phyloP scores from a whole-genome alignment of 2,888 invertebrate species.

The Atrina japonica region DNA sequence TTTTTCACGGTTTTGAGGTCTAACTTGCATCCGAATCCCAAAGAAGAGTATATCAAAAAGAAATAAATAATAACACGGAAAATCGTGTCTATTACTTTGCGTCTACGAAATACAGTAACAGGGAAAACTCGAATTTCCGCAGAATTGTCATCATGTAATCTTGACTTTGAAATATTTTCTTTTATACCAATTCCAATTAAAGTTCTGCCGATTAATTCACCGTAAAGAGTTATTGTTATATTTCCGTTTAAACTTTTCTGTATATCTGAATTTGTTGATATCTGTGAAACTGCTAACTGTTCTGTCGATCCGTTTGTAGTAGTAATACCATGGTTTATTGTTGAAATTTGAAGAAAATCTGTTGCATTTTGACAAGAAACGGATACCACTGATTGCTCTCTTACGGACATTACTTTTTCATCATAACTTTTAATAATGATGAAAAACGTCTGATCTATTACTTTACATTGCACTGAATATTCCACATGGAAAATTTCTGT shows the following conservation, averaged over 20 bases:
- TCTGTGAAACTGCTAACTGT: too few species aligned
- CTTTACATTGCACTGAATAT: too few species aligned
- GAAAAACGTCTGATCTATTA: too few species aligned
- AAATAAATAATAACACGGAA: slow-evolving; percentile 77
- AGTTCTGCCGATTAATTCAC: slow-evolving; percentile 19
- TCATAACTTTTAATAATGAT: too few species aligned
- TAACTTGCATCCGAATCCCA: slow-evolving; percentile 81
- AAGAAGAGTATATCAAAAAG: slow-evolving; percentile 77
- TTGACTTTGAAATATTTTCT: background rate
- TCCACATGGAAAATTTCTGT: too few species aligned
- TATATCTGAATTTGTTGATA: too few species aligned
- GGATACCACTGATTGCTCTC: too few species aligned
- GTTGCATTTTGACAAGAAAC: too few species aligned
- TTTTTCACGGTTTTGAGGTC: slow-evolving; percentile 78
- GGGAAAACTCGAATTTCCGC: background rate
- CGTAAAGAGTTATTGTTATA: slow-evolving; percentile 8
- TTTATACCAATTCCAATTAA: background rate
- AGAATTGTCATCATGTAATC: background rate
- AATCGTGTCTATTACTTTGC: slow-evolving; percentile 60
- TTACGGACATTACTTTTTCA: too few species aligned
- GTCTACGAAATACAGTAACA: slow-evolving; percentile 36
- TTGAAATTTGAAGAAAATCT: too few species aligned
- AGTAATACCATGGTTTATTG: too few species aligned
- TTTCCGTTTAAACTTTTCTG: slow-evolving; percentile 3
- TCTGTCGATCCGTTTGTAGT: too few species aligned